Base-by-base conservation (phyloP, 2,888 invertebrate genomes). In the Plagiodera versicolora region DNA sequence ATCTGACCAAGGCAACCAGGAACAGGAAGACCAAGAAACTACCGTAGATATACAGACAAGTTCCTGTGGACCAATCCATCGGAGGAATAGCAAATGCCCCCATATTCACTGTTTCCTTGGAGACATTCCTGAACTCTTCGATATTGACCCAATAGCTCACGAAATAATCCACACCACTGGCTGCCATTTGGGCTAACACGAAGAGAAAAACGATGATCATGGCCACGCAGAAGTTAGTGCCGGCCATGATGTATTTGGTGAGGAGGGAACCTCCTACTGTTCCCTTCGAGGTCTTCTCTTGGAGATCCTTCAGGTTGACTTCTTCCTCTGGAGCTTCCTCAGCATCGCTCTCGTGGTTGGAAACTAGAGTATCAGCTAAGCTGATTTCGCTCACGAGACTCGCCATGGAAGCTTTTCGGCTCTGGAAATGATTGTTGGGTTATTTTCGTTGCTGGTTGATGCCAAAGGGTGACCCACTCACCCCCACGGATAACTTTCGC, bases 91-190 rank as follows among this genome's bases (percentile, higher is more conserved):
- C 10, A 11, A 52, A 54, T 17, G 16, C 24, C 19, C 11, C 19
- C 14, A 32, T 18, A 1, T 16, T 14, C 18, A 44, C 24, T 5
- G 18, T n/a, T 1, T 17, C 11, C 6, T 28, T n/a, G 5, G 11
- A 14, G 6, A 30, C 47, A n/a, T 52, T 28, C 20, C 46, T 45
- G 32, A 17, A 46, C 57, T 77, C 77, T 68, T 78, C 77, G 1
- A 75, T 64, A 56, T 75, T 77, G 1, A 74, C 74, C 90, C 91
- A 92, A 71, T 84, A 86, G 67, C 89, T 89, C 0, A 92, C 82
- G 83, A 90, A 92, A 70, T 84, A 91, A 72, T 92, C 92, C 0
- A 86, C 83, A 0, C 85, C 85, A 14, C 88, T 89, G 0, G 87
- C 86, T 17, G 85, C 79, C 1, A 81, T 19, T 74, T 91, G 89